Percentiles rank a stretch among this genome's conserved stretches.
Conservation (phyloP, 2,888 invertebrate species). For the Punctoribates punctum region DNA sequence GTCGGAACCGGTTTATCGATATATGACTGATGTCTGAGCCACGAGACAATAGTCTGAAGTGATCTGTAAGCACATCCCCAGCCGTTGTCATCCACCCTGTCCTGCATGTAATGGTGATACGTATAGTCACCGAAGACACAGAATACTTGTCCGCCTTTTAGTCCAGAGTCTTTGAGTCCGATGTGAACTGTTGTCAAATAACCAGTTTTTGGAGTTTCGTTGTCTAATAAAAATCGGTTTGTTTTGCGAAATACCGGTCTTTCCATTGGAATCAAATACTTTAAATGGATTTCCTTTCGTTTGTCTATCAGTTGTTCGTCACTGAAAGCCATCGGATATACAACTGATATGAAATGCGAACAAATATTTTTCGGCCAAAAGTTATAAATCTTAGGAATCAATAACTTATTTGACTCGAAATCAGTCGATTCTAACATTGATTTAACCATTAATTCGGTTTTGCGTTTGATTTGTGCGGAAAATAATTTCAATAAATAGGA, state of each 20-base stretch:
- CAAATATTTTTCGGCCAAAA: slow-evolving; percentile 30
- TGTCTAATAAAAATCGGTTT: slow-evolving; percentile 24
- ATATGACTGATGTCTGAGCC: slow-evolving; percentile 67
- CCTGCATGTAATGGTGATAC: slow-evolving; percentile 96
- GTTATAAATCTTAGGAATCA: slow-evolving; percentile 32
- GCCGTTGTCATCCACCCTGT: slow-evolving; percentile 88
- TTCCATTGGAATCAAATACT: slow-evolving; percentile 39
- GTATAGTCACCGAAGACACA: slow-evolving; percentile 75
- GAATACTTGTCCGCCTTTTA: slow-evolving; percentile 43
- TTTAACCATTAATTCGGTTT: not conserved
- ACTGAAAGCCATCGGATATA: slow-evolving; percentile 29
- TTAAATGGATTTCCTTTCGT: slow-evolving; percentile 21
- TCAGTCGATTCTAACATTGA: not conserved
- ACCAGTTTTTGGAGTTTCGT: not conserved
- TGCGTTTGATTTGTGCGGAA: not conserved
- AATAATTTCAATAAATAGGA: slow-evolving; percentile 31
- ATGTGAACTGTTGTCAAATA: slow-evolving; percentile 39
- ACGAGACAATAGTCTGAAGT: slow-evolving; percentile 90
- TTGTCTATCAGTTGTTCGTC: slow-evolving; percentile 8
- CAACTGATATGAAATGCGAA: slow-evolving; percentile 20
- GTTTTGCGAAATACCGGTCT: slow-evolving; percentile 39
- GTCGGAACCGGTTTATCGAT: slow-evolving; percentile 64
- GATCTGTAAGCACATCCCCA: slow-evolving; percentile 99
- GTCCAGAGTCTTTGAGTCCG: slow-evolving; percentile 2
- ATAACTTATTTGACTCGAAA: not conserved